phyloP scores from a whole-genome alignment of 2,888 invertebrate genomes.

The Drosophila trichaetosa region DNA sequence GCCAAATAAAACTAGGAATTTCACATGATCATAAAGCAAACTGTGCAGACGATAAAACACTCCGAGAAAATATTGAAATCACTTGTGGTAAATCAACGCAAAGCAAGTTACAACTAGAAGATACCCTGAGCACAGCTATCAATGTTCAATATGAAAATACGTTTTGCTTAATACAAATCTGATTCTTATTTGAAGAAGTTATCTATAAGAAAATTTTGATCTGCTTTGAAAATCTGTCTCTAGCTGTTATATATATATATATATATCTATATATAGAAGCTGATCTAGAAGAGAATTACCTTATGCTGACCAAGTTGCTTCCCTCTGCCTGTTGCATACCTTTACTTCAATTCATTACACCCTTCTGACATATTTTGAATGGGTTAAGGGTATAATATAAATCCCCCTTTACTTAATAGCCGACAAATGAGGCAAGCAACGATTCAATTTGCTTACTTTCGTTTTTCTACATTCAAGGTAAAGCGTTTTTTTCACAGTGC shows the following conservation, averaged over 20 bases:
- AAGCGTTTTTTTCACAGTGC: not conserved
- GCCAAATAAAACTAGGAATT: conserved; percentile 74
- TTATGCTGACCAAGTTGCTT: not conserved
- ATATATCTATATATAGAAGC: too few species aligned
- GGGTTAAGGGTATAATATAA: not conserved
- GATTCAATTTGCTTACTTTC: not conserved
- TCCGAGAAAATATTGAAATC: not conserved
- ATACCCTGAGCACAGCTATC: not conserved
- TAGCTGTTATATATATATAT: not conserved
- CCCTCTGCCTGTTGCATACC: not conserved
- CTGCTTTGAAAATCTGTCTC: not conserved
- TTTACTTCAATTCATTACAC: not conserved
- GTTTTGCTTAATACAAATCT: not conserved
- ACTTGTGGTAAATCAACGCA: not conserved
- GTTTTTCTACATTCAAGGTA: not conserved
- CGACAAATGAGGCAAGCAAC: not conserved
- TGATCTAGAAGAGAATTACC: not conserved
- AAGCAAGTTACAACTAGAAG: not conserved
- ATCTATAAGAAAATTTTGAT: accelerated
- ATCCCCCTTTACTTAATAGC: not conserved
- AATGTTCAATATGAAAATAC: not conserved
- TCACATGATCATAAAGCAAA: conserved; percentile 78
- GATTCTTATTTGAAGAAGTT: too few species aligned
- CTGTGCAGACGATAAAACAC: conserved; percentile 3
- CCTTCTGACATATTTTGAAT: not conserved